A percentile compares a stretch with the other conserved stretches of the same genome.
These are phyloP conservation scores for Condylostylus longicornis DNA, from an alignment of 1,140 invertebrate species.

Conservation along the genomic window DNA sequence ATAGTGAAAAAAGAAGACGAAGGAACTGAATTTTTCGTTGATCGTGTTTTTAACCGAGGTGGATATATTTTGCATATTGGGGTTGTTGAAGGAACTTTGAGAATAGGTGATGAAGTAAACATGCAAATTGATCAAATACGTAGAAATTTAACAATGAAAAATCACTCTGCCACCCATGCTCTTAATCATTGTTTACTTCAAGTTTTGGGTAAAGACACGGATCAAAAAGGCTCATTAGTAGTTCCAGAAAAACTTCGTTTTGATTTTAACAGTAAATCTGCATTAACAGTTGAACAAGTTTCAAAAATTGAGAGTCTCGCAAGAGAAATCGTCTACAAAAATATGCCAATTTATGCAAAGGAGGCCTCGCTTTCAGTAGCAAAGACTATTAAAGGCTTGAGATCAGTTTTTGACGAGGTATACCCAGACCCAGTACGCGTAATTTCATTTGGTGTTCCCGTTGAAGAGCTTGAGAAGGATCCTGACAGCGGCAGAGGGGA, in stretches of 20 bases:
- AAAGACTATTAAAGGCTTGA: conserved; percentile 83
- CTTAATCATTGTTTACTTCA: conserved; percentile 87
- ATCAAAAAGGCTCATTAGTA: conserved; percentile 97
- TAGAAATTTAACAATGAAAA: conserved; percentile 86
- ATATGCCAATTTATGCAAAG: conserved; percentile 80
- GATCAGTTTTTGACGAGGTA: conserved; percentile 97
- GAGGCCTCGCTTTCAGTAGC: conserved; percentile 69
- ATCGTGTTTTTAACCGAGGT: conserved; percentile 89
- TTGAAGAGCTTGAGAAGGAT: conserved; percentile 78
- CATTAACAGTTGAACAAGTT: conserved; percentile 76
- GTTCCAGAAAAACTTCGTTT: conserved; percentile 91
- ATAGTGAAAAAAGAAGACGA: conserved; percentile 77
- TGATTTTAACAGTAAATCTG: conserved; percentile 92
- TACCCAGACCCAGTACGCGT: conserved; percentile 98
- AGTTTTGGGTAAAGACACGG: conserved; percentile 78
- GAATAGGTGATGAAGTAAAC: conserved; percentile 72
- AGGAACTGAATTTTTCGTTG: conserved; percentile 80
- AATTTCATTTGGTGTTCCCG: conserved; percentile 83
- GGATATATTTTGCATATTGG: conserved; percentile 94
- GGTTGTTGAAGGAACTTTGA: conserved; percentile 66
- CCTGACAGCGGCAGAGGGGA: conserved; percentile 61
- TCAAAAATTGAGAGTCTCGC: conserved; percentile 69
- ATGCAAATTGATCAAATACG: conserved; percentile 72
- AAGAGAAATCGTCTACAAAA: conserved; percentile 60
- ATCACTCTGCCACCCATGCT: conserved; percentile 97